Conservation (phyloP, 2,113 vertebrate species). For the Misgurnus anguillicaudatus region DNA sequence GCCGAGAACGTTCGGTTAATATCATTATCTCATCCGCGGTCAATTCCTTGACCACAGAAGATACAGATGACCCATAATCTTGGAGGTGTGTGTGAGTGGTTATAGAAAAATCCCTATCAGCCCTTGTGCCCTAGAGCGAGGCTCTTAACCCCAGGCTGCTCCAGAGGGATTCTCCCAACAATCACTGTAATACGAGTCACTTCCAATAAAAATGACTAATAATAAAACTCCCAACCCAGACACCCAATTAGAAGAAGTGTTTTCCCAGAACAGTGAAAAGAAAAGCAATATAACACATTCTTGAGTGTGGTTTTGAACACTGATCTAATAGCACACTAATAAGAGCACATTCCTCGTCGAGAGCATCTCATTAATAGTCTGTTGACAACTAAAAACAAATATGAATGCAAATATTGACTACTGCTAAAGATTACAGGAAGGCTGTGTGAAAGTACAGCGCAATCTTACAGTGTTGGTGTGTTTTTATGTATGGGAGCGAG, state of each 20-base stretch:
- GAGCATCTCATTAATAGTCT: slow-evolving; percentile 36
- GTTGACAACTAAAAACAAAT: slow-evolving; percentile 27
- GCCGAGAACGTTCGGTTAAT: too few relatives aligned
- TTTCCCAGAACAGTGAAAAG: neutral
- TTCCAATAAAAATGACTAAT: slow-evolving; percentile 37
- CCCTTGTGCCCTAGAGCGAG: slow-evolving; percentile 15
- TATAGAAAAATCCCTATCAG: slow-evolving; percentile 10
- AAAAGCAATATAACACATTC: neutral
- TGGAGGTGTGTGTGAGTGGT: neutral
- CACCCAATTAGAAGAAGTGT: slow-evolving; percentile 5
- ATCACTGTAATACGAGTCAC: slow-evolving; percentile 36
- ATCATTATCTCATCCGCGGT: too few relatives aligned
- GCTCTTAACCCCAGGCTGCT: slow-evolving; percentile 20
- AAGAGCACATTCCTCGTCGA: slow-evolving; percentile 24
- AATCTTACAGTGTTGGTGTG: neutral
- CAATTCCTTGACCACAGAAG: neutral
- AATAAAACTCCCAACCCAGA: slow-evolving; percentile 25
- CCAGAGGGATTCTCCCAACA: slow-evolving; percentile 34
- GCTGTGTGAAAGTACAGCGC: slow-evolving; percentile 6
- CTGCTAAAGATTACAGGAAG: slow-evolving; percentile 20
- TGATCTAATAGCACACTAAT: slow-evolving; percentile 26
- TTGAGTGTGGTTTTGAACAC: slow-evolving; percentile 20
- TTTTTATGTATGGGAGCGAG: slow-evolving; percentile 10
- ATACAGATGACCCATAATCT: neutral
- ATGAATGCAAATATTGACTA: slow-evolving; percentile 40